Conservation (phyloP, 2,888 invertebrate species). For the Pediacus dermestoides region DNA sequence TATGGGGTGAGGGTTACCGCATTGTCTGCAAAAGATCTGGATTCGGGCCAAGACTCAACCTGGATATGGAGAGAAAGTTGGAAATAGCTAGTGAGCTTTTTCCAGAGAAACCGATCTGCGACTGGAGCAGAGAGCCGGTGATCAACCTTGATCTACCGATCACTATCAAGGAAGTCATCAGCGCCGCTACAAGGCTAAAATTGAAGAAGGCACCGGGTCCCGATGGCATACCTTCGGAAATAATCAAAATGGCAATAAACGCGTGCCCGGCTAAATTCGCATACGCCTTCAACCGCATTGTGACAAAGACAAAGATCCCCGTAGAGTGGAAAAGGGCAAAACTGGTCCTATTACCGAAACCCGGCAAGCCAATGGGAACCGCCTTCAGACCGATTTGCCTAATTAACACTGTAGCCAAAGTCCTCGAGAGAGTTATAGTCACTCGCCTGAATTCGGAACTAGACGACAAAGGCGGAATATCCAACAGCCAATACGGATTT, state of each 20-base stretch:
- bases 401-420: not conserved
- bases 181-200: not conserved
- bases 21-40: not conserved
- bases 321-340: not conserved
- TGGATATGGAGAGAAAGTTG: not conserved
- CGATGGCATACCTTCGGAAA: conserved; percentile 1
- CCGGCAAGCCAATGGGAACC: not conserved
- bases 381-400: conserved; percentile 6
- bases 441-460: not conserved
- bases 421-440: not conserved
- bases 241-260: not conserved
- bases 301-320: not conserved
- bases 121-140: not conserved
- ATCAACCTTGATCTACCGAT: not conserved
- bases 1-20: not conserved
- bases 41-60: not conserved
- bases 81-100: not conserved
- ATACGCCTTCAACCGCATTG: not conserved
- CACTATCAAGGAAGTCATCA: not conserved
- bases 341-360: conserved; percentile 2
- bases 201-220: not conserved
- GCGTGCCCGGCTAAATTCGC: not conserved
- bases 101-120: not conserved
- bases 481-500: conserved; percentile 3
- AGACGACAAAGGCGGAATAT: not conserved